Base-by-base conservation (phyloP, 2,888 invertebrate species). In the Agrenia bidenticulata region DNA sequence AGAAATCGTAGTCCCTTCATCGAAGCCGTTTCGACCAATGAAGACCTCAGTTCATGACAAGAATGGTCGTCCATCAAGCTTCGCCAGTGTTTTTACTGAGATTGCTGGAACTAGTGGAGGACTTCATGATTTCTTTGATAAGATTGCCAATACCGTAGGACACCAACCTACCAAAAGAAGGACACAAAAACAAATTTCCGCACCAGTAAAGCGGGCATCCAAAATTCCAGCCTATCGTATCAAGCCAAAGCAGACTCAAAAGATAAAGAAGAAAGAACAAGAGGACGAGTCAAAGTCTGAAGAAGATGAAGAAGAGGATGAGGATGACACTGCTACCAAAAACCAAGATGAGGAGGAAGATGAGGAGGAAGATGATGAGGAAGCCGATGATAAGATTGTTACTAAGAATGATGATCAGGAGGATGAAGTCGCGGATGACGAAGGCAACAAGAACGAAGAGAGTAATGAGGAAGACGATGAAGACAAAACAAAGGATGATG, bases 41-140 rank as follows among this genome's bases (percentile, higher is more conserved):
- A 54, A 57, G 50, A 61, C 63, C 9, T 42, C 57, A 1, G 53
- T 65, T 23, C 45, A 17, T 2, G 70, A 70, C 41, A 65, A 51
- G 27, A 62, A 63, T 26, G 70, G 70, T 17, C 57, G 57, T 24
- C 70, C 70, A 21, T 45, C 61, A 0, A 67, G 66, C 49, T 70
- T 67, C 49, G 61, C 63, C 13, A 58, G 61, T n/a, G 70, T 67
- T 4, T 70, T 70, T 49, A 61, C 67, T 2, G 70, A 70, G 32
- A 65, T 70, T 45, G 70, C 67, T 11, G 67, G 66, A 5, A 63
- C 59, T 27, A 62, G 64, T 55, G 67, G 66, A 24, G 68, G 63
- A n/a, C 59, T 66, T 27, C 64, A 69, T 24, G 64, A 66, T 41
- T 63, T 64, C 37, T 69, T 69, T 26, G 65, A 69, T 26, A 55